Evolutionary conservation across 1,140 invertebrate species (phyloP), one percentile per base, ranked within the genome.

Genomic region (Cydia amplana): DNA sequence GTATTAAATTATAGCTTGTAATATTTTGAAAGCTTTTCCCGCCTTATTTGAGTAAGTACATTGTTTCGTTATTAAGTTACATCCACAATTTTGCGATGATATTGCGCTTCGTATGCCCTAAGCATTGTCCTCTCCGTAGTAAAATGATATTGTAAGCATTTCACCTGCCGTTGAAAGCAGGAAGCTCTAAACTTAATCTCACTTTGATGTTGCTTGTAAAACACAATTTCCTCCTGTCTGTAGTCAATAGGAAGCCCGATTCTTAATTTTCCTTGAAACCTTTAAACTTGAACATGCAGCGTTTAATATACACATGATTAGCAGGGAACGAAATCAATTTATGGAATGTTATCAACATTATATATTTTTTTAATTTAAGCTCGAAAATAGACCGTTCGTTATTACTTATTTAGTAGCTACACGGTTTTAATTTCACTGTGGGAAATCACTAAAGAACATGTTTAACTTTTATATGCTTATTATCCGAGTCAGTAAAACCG

Each of bases 141-240:
- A 36, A 70, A 36, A 18, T 43, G 20, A 36, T 43, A 70, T 70
- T 70, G 28, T 70, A 70, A 70, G 32, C 65, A 18, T 70, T 70
- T 70, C 65, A 70, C 65, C 65, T 70, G 36, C 65, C 65, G 36
- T 70, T 40, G 20, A 70, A 70, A 70, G 36, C 65, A 65, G 65
- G 28, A 70, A 36, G 32, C 65, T 70, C 16, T 70, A 70, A 70
- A 70, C 65, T 40, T 40, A 70, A 70, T 70, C 65, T 70, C 2
- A 70, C 65, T 70, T 70, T 70, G 65, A 70, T 70, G 65, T 70
- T 70, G 65, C 65, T 32, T 43, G 5, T 70, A 70, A 60, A 70
- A 70, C 64, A 67, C 65, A 70, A 70, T 70, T 70, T 70, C 65
- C 65, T 70, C 65, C n/a, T 40, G 65, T 70, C 65, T 40, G 36